Base-by-base conservation (phyloP, 2,797 vertebrate genomes). In the Premnoplex brunnescens region DNA sequence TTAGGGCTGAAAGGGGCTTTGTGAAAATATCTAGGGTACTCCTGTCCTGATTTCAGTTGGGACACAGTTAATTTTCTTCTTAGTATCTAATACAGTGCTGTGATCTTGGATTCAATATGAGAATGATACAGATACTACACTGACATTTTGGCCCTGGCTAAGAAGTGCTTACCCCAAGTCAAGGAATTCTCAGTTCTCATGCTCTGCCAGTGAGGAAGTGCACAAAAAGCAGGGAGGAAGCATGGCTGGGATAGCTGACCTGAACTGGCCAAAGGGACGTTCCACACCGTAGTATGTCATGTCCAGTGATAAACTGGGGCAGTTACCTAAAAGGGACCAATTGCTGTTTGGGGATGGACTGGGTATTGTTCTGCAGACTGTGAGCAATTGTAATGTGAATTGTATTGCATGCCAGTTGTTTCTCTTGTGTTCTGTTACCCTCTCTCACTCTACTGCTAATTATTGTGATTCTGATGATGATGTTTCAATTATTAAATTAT, bases 141-240 rank as follows among this genome's bases (percentile, higher is more conserved):
- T 78, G 66, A 5, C 66, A 36, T n/a, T 34, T 89, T 66, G 58
- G 10, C 30, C 49, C 24, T 71, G 51, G 30, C 52, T 78, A 32
- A 20, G 26, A 14, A 46, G 39, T 32, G 30, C 59, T 54, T 66
- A 41, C 11, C 6, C 26, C 46, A 0, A 2, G 1, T 66, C 26
- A 54, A 72, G 22, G 26, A 41, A 27, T 84, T 54, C 3, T 36
- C 26, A 18, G 52, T n/a, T 37, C 49, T n/a, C 0, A 0, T 56
- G 15, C 30, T 72, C 24, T 66, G 44, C 44, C n/a, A 46, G 28
- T 52, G 17, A 46, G 44, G 51, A 71, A 15, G 26, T 28, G 8
- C 39, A 71, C 52, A 66, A 32, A 72, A 72, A 59, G 4, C 66
- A 66, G 39, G 26, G 51, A 52, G 46, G 24, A 12, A 83, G 18